Conservation (phyloP, 2,888 invertebrate species). For the Bombylius discolor region DNA sequence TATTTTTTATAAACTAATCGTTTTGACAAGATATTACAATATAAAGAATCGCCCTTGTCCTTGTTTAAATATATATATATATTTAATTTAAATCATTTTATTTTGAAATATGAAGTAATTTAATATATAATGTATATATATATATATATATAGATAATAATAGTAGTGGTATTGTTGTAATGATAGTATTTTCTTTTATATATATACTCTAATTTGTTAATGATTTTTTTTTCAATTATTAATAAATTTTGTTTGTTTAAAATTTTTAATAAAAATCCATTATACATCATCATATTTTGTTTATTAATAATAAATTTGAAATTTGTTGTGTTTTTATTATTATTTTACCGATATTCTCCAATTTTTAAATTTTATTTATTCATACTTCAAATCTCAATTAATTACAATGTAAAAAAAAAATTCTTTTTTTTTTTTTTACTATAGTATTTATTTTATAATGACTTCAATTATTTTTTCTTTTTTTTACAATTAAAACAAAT, state of each 20-base stretch:
- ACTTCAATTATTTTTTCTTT: neutral
- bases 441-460: neutral
- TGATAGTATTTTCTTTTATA: neutral
- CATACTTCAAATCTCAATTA: too few species aligned
- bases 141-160: neutral
- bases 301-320: too few species aligned
- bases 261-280: too few species aligned
- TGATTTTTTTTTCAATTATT: too few species aligned
- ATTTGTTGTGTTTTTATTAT: too few species aligned
- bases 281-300: too few species aligned
- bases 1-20: neutral
- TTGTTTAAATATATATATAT: neutral
- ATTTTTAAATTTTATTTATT: too few species aligned
- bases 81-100: neutral
- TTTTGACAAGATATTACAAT: neutral
- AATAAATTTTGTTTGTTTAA: too few species aligned
- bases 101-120: neutral
- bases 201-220: too few species aligned
- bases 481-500: neutral
- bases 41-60: neutral
- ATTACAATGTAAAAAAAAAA: neutral
- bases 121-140: neutral
- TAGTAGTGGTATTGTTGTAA: neutral
- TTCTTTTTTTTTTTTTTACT: neutral
- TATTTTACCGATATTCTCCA: too few species aligned